phyloP scores from a whole-genome alignment of 2,888 invertebrate species.

The Cerceris ruficornis region DNA sequence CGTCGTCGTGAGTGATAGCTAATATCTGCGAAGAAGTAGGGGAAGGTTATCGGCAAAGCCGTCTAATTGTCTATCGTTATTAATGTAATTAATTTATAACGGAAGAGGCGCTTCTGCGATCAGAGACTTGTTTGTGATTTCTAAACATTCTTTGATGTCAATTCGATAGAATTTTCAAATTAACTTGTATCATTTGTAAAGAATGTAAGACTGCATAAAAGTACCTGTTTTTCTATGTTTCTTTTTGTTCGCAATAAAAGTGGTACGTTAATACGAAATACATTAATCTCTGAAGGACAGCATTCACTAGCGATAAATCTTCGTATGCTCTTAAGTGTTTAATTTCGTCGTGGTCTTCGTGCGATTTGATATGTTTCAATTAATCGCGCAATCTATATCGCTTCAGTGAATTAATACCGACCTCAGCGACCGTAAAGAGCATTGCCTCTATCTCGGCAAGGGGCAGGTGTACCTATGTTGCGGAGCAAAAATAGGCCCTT shows the following conservation, averaged over 20 bases:
- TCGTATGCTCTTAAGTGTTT: not conserved
- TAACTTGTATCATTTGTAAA: too few relatives aligned
- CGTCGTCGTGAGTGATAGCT: slow-evolving; percentile 28
- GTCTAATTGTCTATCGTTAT: slow-evolving; percentile 51
- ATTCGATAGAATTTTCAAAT: too few relatives aligned
- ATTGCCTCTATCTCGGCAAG: slow-evolving; percentile 41
- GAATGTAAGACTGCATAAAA: too few relatives aligned
- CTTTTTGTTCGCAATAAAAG: too few relatives aligned
- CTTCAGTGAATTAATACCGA: slow-evolving; percentile 30
- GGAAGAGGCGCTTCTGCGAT: not conserved
- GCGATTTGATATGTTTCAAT: slow-evolving; percentile 35
- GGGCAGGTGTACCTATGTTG: slow-evolving; percentile 33
- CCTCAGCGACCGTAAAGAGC: slow-evolving; percentile 22
- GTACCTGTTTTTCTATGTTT: too few relatives aligned
- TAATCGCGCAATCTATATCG: slow-evolving; percentile 41
- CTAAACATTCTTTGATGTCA: not conserved
- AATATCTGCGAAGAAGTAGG: slow-evolving; percentile 37
- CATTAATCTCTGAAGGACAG: too few relatives aligned
- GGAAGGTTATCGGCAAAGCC: slow-evolving; percentile 39
- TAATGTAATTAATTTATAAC: slow-evolving; percentile 44
- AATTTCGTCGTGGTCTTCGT: not conserved
- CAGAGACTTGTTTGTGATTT: slow-evolving; percentile 1
- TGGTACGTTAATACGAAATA: too few relatives aligned
- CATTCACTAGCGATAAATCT: too few relatives aligned
- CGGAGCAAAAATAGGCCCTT: too few relatives aligned